Base-by-base conservation (phyloP, 2,797 vertebrate species). In the Cirrhinus molitorella region DNA sequence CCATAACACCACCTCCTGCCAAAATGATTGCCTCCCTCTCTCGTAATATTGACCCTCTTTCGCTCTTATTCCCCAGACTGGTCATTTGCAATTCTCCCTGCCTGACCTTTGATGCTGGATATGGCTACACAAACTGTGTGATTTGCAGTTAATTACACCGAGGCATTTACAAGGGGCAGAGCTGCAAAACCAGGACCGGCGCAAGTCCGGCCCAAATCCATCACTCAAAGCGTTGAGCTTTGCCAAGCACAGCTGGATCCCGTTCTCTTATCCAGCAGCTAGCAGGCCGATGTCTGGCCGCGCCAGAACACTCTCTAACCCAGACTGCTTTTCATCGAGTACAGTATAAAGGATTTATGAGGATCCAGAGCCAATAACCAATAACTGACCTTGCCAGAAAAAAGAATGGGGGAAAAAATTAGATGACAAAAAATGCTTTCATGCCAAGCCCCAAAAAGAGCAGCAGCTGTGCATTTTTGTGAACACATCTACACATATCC, bases 251-350 rank as follows among this genome's bases (percentile, higher is more conserved):
- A 81, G 79, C 79, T 81, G 79, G 55, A 81, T 49, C 40, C 68
- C 72, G 79, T 71, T 72, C 25, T 63, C 19, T 61, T 47, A 61
- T 72, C 67, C 67, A 80, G 49, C 37, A 21, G 49, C 12, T 57
- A 31, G 51, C 37, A 59, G 53, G 17, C 66, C 21, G 4, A 37
- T 68, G 65, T 80, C 65, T 53, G 25, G 55, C n/a, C 25, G 0
- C 63, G 68, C 79, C 79, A 81, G 53, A 57, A 63, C 55, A 74
- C 70, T 74, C 71, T 74, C 45, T 65, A 66, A 65, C 59, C 23
- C 59, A 75, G 59, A 73, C 81, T 53, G 59, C 47, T 75, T 83
- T 83, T 83, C 81, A 83, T 75, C 81, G n/a, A 66, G 49, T 67
- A 51, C 31, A 74, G 47, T 67, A 75, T 75, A 67, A 66, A 83